Evolutionary conservation across 2,113 vertebrate genomes (phyloP).

Genomic region (Gadus macrocephalus): DNA sequence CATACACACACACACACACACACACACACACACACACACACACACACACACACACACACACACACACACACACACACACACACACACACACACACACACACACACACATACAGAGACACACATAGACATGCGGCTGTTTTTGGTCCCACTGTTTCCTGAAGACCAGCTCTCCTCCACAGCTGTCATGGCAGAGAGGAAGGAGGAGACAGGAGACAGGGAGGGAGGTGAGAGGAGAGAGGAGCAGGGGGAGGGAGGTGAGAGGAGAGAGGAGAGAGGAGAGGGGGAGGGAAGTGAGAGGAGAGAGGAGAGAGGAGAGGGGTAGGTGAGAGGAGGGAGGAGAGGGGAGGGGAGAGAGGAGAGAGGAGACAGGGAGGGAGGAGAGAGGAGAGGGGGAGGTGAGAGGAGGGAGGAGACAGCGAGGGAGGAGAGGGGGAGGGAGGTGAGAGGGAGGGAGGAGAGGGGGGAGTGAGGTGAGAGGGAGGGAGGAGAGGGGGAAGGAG

Average conservation of each 20-base stretch:
- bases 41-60: neutral
- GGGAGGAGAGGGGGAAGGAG: constrained; percentile 23
- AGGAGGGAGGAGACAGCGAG: neutral
- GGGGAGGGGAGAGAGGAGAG: too few species aligned
- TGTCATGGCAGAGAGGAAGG: constrained; percentile 21
- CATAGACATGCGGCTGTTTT: constrained; percentile 35
- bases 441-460: neutral
- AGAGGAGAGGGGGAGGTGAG: constrained; percentile 15
- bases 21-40: constrained; percentile 25
- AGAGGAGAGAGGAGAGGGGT: too few species aligned
- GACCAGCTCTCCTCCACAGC: constrained; percentile 46
- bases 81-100: neutral
- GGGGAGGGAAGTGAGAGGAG: too few species aligned
- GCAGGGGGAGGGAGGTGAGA: too few species aligned
- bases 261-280: neutral
- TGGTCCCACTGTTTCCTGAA: constrained; percentile 42
- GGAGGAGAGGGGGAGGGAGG: neutral
- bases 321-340: constrained; percentile 27
- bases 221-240: constrained; percentile 7
- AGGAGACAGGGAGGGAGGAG: constrained; percentile 17
- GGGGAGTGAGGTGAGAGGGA: constrained; percentile 29
- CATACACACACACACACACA: constrained; percentile 34
- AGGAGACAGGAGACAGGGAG: too few species aligned
- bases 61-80: neutral
- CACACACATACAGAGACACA: neutral